phyloP scores from a whole-genome alignment of 2,797 vertebrate species.

The Vultur gryphus region DNA sequence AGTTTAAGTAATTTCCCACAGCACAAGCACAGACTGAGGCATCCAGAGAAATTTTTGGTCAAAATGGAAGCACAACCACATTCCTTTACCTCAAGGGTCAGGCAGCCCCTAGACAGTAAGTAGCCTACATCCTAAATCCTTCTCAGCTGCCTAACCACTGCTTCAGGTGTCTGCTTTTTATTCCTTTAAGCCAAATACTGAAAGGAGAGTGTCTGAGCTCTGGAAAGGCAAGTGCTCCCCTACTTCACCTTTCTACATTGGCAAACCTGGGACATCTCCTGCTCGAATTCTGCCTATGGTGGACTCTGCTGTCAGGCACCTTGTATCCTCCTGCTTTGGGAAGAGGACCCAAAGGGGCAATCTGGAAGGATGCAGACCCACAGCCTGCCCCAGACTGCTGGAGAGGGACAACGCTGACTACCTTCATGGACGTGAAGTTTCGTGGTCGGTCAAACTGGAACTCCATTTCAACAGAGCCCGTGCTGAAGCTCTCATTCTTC shows the following conservation, averaged over 20 bases:
- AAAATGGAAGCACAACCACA: neutral
- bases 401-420: slow-evolving; percentile 7
- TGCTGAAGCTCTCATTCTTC: slow-evolving; percentile 88
- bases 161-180: neutral
- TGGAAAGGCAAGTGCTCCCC: neutral
- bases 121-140: neutral
- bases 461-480: slow-evolving; percentile 89
- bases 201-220: neutral
- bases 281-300: neutral
- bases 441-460: slow-evolving; percentile 94
- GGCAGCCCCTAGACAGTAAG: neutral
- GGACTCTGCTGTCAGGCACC: neutral
- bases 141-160: neutral
- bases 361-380: neutral
- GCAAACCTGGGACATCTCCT: neutral
- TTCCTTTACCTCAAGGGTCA: neutral
- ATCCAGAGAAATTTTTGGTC: neutral
- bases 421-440: slow-evolving; percentile 99
- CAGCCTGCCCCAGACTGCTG: neutral
- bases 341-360: neutral
- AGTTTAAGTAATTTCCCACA: slow-evolving; percentile 20
- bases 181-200: neutral
- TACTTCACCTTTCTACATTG: neutral
- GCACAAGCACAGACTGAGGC: neutral
- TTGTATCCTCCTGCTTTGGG: neutral